Conservation (phyloP, 2,888 invertebrate species). For the Eupithecia subfuscata region DNA sequence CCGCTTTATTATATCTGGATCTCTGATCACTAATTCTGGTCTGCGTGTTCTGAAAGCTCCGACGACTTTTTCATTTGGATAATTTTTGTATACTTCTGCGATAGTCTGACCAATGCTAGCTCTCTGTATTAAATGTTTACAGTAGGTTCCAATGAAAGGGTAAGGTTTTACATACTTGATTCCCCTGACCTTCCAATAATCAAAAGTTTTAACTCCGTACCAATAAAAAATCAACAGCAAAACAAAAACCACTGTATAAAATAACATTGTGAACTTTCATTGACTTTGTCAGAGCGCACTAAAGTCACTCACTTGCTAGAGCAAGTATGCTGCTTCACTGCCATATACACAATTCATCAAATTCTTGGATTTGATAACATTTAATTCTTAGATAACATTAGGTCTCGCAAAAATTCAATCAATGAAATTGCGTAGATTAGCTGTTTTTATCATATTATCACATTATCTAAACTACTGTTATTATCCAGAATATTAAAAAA, state of each 20-base stretch:
- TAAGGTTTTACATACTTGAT: constrained; percentile 57
- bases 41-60: constrained; percentile 54
- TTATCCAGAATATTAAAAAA: neutral
- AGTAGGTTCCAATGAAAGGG: constrained; percentile 54
- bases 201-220: constrained; percentile 46
- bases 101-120: constrained; percentile 53
- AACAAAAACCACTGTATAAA: neutral
- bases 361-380: neutral
- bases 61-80: constrained; percentile 59
- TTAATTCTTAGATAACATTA: neutral
- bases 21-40: constrained; percentile 58
- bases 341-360: neutral
- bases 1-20: constrained; percentile 59
- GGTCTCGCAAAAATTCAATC: neutral
- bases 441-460: neutral
- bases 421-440: neutral
- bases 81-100: constrained; percentile 55
- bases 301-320: neutral
- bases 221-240: constrained; percentile 4
- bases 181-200: constrained; percentile 57
- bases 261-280: neutral
- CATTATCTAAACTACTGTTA: neutral
- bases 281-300: neutral
- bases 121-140: constrained; percentile 44
- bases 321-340: neutral